Base-by-base conservation (phyloP, 2,888 invertebrate species). In the Trichacis sp. region DNA sequence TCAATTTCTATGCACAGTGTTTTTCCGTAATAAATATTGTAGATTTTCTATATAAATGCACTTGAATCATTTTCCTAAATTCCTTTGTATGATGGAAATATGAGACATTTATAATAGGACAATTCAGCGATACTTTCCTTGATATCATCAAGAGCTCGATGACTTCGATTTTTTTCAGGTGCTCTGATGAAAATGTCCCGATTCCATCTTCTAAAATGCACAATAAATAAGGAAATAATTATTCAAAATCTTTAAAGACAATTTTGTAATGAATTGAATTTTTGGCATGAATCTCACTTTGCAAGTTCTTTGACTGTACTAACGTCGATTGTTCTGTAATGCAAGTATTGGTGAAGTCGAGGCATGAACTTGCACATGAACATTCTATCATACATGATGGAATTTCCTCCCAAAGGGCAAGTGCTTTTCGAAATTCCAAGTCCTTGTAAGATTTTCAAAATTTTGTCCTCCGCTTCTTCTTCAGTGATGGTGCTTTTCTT, bases 251-350 rank as follows among this genome's bases (percentile, higher is more conserved):
- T n/a, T n/a, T n/a, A n/a, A n/a, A n/a, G n/a, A n/a, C n/a, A n/a
- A n/a, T n/a, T n/a, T 43, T 43, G n/a, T 19, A 43, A 43, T 18
- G 15, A 6, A 42, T 4, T 5, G 12, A 14, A 14, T 4, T 18
- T 11, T 18, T 43, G 88, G 89, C n/a, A 52, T 48, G 29, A 52
- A 51, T 55, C 49, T 49, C 77, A 85, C 86, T 76, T 85, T 71
- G 85, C 82, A 18, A 98, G 81, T 84, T 97, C 97, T 82, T 97
- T 97, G 14, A 98, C 85, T 0, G 94, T 89, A 30, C 94, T 94
- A 1, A 97, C 96, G 87, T 98, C 98, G 67, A 99, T 90, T 43
- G 95, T 92, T 74, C 98, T 89, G 84, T 98, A 97, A 81, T 98
- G 96, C 69, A 98, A 85, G 81, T 95, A 93, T 0, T 88, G 80